Evolutionary conservation across 2,113 vertebrate genomes (phyloP).

Genomic region (Limnothrissa miodon): DNA sequence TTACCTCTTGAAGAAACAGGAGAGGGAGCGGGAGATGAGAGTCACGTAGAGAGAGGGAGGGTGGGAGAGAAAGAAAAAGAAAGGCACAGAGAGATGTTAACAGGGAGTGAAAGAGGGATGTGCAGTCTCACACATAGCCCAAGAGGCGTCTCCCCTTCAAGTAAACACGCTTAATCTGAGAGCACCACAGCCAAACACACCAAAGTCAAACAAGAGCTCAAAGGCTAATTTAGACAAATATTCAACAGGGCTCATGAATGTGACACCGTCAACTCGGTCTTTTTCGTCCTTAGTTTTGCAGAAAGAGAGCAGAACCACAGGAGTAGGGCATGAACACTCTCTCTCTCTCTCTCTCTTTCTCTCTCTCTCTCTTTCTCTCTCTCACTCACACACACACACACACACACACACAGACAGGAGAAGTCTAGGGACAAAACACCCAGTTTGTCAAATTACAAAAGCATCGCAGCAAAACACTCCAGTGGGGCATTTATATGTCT

Average conservation of each 20-base stretch:
- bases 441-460: background rate
- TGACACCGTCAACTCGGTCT: background rate
- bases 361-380: too few species aligned
- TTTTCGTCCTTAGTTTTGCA: background rate
- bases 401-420: background rate
- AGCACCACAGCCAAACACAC: background rate
- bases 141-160: background rate
- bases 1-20: constrained; percentile 18
- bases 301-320: background rate
- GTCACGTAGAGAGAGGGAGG: background rate
- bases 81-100: background rate
- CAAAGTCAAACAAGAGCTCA: background rate
- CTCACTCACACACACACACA: too few species aligned
- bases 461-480: background rate
- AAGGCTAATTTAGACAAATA: background rate
- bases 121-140: background rate
- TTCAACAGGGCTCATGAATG: background rate
- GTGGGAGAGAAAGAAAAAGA: background rate
- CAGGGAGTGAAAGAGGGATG: background rate
- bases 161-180: background rate
- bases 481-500: background rate
- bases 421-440: background rate
- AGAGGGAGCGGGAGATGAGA: constrained; percentile 3
- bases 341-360: too few species aligned
- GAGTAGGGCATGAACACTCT: background rate